Percentiles rank a stretch among this genome's conserved stretches.
phyloP scores from a whole-genome alignment of 1,140 invertebrate species.

The Melanaphis sacchari region DNA sequence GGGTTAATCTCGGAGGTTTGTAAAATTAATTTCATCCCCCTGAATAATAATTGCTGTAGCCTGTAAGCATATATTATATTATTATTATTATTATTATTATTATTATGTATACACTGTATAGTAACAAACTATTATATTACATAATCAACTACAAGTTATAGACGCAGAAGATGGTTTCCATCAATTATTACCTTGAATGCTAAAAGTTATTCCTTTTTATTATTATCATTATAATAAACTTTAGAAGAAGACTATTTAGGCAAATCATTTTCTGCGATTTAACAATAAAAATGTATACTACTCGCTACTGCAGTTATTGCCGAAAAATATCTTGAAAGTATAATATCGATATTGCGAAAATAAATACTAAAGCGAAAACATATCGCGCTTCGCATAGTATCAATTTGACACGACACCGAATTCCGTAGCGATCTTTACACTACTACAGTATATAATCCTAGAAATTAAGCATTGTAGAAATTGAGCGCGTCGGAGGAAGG shows the following conservation, averaged over 20 bases:
- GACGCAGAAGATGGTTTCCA: neutral
- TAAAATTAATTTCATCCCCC: slow-evolving; percentile 31
- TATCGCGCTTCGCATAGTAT: neutral
- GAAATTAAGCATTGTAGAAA: neutral
- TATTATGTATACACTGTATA: too few relatives aligned
- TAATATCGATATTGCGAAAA: neutral
- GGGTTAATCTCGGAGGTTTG: slow-evolving; percentile 4
- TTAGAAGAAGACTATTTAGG: neutral
- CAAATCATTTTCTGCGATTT: neutral
- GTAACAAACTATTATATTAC: neutral
- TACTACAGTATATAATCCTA: neutral
- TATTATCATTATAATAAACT: neutral
- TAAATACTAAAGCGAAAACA: neutral
- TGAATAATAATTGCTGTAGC: neutral
- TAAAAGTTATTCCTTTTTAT: neutral
- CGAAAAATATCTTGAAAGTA: neutral
- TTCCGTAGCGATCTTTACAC: neutral
- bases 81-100: too few relatives aligned
- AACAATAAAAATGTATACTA: neutral
- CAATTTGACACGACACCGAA: neutral
- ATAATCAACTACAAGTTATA: neutral
- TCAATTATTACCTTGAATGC: neutral
- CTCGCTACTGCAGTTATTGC: neutral
- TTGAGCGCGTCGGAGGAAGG: neutral
- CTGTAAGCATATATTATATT: neutral